phyloP scores from a whole-genome alignment of 2,797 vertebrate species.

The Buceros bicornis region DNA sequence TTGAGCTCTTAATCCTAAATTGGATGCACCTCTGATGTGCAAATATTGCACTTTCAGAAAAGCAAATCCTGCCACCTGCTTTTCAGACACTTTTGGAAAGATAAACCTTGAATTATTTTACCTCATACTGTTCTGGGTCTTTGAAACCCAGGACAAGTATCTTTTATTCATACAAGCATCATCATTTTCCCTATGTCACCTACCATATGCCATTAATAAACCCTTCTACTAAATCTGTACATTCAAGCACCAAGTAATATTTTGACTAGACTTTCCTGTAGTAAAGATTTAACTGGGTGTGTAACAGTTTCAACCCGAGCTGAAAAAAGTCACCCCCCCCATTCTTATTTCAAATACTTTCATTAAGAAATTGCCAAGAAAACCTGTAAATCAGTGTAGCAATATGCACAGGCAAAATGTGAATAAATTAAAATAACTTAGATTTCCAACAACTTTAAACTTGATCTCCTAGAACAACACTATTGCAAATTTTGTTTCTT shows the following conservation, averaged over 20 bases:
- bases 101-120: not conserved
- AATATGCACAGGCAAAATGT: not conserved
- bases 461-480: not conserved
- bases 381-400: rapidly evolving
- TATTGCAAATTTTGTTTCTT: not conserved
- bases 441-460: not conserved
- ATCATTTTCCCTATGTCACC: not conserved
- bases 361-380: not conserved
- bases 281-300: not conserved
- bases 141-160: not conserved
- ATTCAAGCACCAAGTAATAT: not conserved
- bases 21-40: not conserved
- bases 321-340: rapidly evolving
- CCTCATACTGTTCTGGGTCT: not conserved
- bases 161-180: not conserved
- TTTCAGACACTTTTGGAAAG: not conserved
- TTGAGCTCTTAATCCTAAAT: not conserved
- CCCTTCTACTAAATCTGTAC: rapidly evolving
- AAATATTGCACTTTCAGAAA: not conserved
- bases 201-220: not conserved
- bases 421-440: not conserved
- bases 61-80: not conserved
- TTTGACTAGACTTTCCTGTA: not conserved
- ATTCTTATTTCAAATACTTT: not conserved
- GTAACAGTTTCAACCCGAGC: not conserved